Evolutionary conservation across 1,140 invertebrate species (phyloP).

Genomic region (Ephestia elutella): DNA sequence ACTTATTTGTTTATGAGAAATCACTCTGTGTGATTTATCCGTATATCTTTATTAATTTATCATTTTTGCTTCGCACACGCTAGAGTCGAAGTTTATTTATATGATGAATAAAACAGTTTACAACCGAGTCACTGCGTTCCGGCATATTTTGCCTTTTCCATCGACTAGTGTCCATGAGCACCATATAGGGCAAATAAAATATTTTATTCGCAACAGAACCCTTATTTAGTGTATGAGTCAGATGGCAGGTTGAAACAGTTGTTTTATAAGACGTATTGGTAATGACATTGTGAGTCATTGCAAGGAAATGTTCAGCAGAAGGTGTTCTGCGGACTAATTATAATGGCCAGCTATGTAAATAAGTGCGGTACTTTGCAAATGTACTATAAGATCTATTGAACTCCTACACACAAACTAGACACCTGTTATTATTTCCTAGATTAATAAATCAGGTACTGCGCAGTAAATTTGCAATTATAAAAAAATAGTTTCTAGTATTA

Average conservation of each 20-base stretch:
- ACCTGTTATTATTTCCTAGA: slow-evolving; percentile 1
- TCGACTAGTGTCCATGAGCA: slow-evolving; percentile 40
- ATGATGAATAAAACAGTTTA: neutral
- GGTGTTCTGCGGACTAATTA: slow-evolving; percentile 29
- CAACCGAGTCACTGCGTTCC: slow-evolving; percentile 50
- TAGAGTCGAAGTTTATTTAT: neutral
- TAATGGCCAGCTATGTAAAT: slow-evolving; percentile 41
- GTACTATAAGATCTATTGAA: neutral
- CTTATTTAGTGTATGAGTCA: slow-evolving; percentile 66
- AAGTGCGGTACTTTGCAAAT: slow-evolving; percentile 35
- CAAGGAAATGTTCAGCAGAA: slow-evolving; percentile 42
- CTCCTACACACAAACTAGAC: slow-evolving; percentile 5
- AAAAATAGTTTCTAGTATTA: neutral
- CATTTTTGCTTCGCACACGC: no score
- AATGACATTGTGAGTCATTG: slow-evolving; percentile 42
- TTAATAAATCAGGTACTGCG: neutral
- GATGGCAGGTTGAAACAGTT: slow-evolving; percentile 35
- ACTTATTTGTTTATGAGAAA: no score
- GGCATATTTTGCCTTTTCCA: slow-evolving; percentile 58
- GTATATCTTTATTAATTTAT: no score
- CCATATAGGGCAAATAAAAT: slow-evolving; percentile 54
- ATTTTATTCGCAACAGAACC: slow-evolving; percentile 54
- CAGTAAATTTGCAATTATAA: neutral
- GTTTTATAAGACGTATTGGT: slow-evolving; percentile 15
- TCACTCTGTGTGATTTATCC: no score